Evolutionary conservation across 2,888 invertebrate species (phyloP).

Genomic region (Azorinus chamasolen): DNA sequence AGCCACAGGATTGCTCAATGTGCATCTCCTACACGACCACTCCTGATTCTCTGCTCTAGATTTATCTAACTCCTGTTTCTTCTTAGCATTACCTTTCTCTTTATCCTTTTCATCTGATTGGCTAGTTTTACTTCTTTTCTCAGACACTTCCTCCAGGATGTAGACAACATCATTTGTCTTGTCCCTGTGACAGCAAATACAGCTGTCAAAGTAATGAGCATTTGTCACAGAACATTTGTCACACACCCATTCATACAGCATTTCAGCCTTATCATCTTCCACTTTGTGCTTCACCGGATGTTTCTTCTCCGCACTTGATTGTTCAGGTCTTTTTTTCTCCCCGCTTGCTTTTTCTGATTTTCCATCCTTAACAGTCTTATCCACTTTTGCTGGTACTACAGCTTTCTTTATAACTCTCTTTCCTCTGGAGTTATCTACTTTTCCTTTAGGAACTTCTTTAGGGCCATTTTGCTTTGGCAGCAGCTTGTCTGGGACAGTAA

Average conservation of each 20-base stretch:
- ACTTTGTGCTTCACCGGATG: neutral
- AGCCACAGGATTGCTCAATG: constrained; percentile 91
- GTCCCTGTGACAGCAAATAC: constrained; percentile 51
- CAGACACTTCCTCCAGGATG: constrained; percentile 20
- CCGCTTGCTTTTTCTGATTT: constrained; percentile 1
- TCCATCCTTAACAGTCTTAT: no score
- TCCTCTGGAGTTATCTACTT: no score
- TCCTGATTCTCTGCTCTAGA: constrained; percentile 17
- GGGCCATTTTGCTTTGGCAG: no score
- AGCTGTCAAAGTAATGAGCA: constrained; percentile 50
- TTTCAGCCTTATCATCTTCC: no score
- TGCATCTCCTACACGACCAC: constrained; percentile 90
- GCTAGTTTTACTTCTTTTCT: constrained; percentile 23
- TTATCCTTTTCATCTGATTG: constrained; percentile 5
- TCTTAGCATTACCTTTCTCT: neutral
- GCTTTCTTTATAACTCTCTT: no score
- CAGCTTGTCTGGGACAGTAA: neutral
- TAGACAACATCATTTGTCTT: constrained; percentile 30
- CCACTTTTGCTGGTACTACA: no score
- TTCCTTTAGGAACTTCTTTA: neutral
- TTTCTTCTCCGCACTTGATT: constrained; percentile 23
- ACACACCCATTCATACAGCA: constrained; percentile 91
- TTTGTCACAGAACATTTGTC: constrained; percentile 90
- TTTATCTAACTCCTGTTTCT: neutral
- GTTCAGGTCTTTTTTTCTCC: constrained; percentile 21